phyloP scores from a whole-genome alignment of 37 sponge, comb jelly and placozoan species.

The Halisarca cf. caerulea region DNA sequence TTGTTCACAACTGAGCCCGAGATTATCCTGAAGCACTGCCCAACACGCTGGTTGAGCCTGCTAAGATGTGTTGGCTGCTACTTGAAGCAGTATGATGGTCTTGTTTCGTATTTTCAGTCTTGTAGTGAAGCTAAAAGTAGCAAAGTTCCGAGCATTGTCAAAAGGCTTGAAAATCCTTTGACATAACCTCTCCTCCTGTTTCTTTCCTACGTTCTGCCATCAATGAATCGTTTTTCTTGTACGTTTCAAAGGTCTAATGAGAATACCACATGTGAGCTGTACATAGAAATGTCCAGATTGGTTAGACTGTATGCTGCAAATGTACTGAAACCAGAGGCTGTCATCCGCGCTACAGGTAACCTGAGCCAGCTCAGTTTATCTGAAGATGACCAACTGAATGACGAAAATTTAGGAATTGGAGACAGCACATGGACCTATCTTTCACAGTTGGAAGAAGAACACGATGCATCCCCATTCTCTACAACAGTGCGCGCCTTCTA shows the following conservation, averaged over 20 bases:
- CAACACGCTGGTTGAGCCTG: constrained; percentile 64
- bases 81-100: neutral
- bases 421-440: constrained; percentile 30
- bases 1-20: constrained; percentile 39
- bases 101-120: constrained; percentile 35
- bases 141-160: constrained; percentile 24
- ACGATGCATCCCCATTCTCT: constrained; percentile 16
- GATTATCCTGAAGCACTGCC: constrained; percentile 53
- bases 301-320: constrained; percentile 43
- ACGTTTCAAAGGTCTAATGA: constrained; percentile 49
- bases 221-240: constrained; percentile 48
- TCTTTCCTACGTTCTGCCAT: constrained; percentile 44
- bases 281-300: constrained; percentile 37
- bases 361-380: constrained; percentile 32
- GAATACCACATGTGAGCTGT: constrained; percentile 48
- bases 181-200: constrained; percentile 51
- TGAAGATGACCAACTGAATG: neutral
- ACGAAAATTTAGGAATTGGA: constrained; percentile 51
- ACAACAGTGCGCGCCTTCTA: constrained; percentile 29
- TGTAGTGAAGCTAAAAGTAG: constrained; percentile 37
- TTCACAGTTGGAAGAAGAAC: constrained; percentile 23
- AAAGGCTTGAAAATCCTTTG: constrained; percentile 42
- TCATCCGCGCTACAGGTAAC: constrained; percentile 18
- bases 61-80: constrained; percentile 45
- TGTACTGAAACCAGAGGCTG: constrained; percentile 13